Percentiles rank a stretch among this genome's conserved stretches.
phyloP scores from a whole-genome alignment of 2,113 vertebrate species.

The Jacana jacana region DNA sequence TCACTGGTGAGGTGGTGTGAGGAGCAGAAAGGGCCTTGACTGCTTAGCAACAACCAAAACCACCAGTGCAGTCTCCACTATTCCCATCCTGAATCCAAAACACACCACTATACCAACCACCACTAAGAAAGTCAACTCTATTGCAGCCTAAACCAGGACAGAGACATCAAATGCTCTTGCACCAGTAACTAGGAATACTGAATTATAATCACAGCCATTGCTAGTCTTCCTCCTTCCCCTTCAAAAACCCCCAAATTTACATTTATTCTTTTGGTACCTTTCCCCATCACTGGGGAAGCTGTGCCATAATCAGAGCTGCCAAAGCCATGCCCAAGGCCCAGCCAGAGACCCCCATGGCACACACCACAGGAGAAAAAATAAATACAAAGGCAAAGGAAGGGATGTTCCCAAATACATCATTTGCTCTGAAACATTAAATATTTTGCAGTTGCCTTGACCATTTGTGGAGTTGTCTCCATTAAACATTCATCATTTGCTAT shows the following conservation, averaged over 20 bases:
- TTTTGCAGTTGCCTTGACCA: not conserved
- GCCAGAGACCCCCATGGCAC: not conserved
- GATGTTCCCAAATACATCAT: not conserved
- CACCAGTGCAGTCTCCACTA: not conserved
- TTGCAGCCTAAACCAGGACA: not conserved
- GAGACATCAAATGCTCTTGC: not conserved
- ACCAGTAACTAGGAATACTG: not conserved
- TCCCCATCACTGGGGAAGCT: not conserved
- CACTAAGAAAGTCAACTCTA: not conserved
- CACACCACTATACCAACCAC: not conserved
- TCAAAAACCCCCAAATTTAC: not conserved
- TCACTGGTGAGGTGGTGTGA: not conserved
- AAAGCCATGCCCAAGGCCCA: not conserved
- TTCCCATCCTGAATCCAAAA: not conserved
- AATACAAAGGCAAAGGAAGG: not conserved
- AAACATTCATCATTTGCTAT: not conserved
- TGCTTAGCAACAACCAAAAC: not conserved
- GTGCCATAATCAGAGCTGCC: not conserved
- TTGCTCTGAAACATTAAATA: not conserved
- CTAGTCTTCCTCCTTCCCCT: not conserved
- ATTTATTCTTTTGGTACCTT: not conserved
- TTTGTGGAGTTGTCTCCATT: not conserved
- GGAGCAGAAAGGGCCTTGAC: not conserved
- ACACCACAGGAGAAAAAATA: not conserved
- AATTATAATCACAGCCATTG: not conserved